Conservation (phyloP, 2,113 vertebrate species). For the Scytalopus superciliaris region DNA sequence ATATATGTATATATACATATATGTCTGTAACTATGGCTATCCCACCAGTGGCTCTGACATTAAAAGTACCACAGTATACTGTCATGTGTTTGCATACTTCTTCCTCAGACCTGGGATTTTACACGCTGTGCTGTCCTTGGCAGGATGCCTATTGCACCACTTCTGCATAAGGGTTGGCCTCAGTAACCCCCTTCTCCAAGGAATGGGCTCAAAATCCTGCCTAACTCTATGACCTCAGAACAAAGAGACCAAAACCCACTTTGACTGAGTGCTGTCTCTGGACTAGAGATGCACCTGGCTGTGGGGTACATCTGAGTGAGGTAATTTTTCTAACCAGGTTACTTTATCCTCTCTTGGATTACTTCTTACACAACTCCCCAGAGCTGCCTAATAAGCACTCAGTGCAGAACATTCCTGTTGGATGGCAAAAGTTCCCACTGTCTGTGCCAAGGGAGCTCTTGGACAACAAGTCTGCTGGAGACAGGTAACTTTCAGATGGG, state of each 20-base stretch:
- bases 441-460: neutral
- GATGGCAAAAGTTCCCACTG: neutral
- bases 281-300: neutral
- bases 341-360: neutral
- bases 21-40: neutral
- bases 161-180: neutral
- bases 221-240: rapidly evolving
- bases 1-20: neutral
- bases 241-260: neutral
- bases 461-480: neutral
- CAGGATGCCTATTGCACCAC: neutral
- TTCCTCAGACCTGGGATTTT: neutral
- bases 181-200: neutral
- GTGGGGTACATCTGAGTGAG: neutral
- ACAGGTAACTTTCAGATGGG: neutral
- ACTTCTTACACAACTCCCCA: neutral
- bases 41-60: neutral
- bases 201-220: neutral
- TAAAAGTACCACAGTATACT: neutral
- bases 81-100: neutral
- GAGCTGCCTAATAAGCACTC: neutral
- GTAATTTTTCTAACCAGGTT: neutral
- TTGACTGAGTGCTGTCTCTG: neutral
- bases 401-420: neutral
- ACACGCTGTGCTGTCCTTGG: neutral